phyloP scores from a whole-genome alignment of 2,113 vertebrate species.

The Macquaria ambigua region DNA sequence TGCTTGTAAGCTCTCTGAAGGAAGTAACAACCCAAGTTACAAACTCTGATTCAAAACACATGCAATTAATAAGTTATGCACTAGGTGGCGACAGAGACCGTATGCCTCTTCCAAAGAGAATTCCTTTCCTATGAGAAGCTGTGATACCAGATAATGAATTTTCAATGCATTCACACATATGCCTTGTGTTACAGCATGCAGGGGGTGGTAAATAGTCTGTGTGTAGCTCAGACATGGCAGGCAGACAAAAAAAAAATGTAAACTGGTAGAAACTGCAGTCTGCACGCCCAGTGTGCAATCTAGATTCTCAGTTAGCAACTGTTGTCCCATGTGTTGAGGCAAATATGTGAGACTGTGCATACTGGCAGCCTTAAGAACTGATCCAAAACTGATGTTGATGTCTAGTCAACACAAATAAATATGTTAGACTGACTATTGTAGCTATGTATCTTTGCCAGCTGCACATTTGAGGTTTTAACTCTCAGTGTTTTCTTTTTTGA shows the following conservation, averaged over 20 bases:
- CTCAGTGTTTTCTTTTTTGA: slow-evolving; percentile 11
- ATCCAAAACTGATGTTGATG: slow-evolving; percentile 18
- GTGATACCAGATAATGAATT: slow-evolving; percentile 73
- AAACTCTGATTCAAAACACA: background rate
- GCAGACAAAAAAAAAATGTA: background rate
- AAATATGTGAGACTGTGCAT: slow-evolving; percentile 34
- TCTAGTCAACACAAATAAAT: slow-evolving; percentile 44
- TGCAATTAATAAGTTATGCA: slow-evolving; percentile 3
- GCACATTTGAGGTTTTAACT: slow-evolving; percentile 40
- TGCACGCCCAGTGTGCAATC: background rate
- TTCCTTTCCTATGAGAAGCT: slow-evolving; percentile 66
- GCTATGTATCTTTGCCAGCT: slow-evolving; percentile 27
- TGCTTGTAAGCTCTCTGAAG: slow-evolving; percentile 86
- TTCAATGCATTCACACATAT: slow-evolving; percentile 70
- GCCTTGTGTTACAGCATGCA: slow-evolving; percentile 44
- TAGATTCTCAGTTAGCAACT: slow-evolving; percentile 27
- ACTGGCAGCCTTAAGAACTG: slow-evolving; percentile 19
- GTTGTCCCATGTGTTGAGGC: slow-evolving; percentile 41
- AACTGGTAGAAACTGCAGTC: slow-evolving; percentile 1
- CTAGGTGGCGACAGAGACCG: slow-evolving; percentile 64
- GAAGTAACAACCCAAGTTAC: background rate
- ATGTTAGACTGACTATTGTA: slow-evolving; percentile 21
- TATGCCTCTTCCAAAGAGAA: background rate
- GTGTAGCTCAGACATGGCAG: slow-evolving; percentile 24
- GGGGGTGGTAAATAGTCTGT: slow-evolving; percentile 48